Conservation (phyloP, 2,797 vertebrate species). For the Pantherophis vulpinus region DNA sequence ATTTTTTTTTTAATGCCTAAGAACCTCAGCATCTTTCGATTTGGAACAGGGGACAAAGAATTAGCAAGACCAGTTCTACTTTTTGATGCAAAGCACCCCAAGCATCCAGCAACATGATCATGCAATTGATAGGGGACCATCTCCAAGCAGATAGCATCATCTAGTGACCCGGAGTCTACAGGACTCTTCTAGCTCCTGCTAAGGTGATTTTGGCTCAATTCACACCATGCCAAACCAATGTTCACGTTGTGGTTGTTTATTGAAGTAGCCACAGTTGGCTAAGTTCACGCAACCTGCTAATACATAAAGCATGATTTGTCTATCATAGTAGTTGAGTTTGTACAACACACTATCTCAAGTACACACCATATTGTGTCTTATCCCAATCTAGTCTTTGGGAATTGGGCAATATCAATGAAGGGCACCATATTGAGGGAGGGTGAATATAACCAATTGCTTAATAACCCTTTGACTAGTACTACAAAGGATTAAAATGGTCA, state of each 20-base stretch:
- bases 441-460: not conserved
- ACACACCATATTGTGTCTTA: not conserved
- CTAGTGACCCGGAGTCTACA: not conserved
- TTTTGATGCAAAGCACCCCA: not conserved
- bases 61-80: not conserved
- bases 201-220: not conserved
- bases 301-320: not conserved
- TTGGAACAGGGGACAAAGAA: not conserved
- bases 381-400: not conserved
- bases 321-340: not conserved
- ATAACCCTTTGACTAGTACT: not conserved
- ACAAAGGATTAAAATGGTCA: not conserved
- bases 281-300: not conserved
- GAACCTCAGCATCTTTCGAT: not conserved
- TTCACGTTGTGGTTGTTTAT: not conserved
- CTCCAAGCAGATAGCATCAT: not conserved
- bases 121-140: no score
- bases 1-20: conserved; percentile 9
- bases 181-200: not conserved
- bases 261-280: not conserved
- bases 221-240: not conserved
- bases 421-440: not conserved
- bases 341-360: not conserved
- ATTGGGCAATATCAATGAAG: not conserved
- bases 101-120: not conserved